Evolutionary conservation across 2,113 vertebrate genomes (phyloP).

Genomic region (Gymnogyps californianus): DNA sequence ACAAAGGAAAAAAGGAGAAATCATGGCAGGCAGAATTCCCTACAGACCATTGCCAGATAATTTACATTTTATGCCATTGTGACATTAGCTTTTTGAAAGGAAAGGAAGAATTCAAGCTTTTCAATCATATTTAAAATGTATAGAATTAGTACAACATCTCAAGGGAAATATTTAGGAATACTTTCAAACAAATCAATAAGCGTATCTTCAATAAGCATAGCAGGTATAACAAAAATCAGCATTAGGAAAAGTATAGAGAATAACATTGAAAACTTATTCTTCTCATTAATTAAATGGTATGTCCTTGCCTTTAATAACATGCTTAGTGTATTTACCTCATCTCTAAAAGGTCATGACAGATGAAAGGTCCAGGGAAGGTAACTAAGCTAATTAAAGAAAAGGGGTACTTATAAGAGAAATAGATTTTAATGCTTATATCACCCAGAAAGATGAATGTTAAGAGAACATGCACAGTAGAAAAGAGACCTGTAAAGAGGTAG

Average conservation of each 20-base stretch:
- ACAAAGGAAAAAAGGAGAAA: not conserved
- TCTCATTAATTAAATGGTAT: not conserved
- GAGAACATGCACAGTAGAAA: not conserved
- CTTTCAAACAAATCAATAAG: slow-evolving; percentile 9
- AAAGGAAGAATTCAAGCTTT: slow-evolving; percentile 9
- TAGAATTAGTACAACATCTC: not conserved
- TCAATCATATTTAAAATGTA: not conserved
- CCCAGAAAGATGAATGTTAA: not conserved
- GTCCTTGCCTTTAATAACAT: slow-evolving; percentile 15
- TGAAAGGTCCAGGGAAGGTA: not conserved
- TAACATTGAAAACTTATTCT: not conserved
- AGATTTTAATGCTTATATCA: not conserved
- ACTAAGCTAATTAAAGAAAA: slow-evolving; percentile 10
- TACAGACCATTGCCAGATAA: not conserved
- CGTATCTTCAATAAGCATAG: not conserved
- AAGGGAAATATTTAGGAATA: slow-evolving; percentile 3
- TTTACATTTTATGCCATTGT: slow-evolving; percentile 13
- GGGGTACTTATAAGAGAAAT: not conserved
- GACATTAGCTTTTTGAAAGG: slow-evolving; percentile 8
- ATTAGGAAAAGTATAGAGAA: not conserved
- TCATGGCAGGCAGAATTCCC: not conserved
- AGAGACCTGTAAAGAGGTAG: not conserved
- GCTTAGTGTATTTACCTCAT: not conserved
- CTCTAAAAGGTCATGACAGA: not conserved
- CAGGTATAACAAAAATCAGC: not conserved